A percentile compares a stretch with the other conserved stretches of the same genome.
phyloP scores from a whole-genome alignment of 2,888 invertebrate genomes.

The Oligia latruncula region DNA sequence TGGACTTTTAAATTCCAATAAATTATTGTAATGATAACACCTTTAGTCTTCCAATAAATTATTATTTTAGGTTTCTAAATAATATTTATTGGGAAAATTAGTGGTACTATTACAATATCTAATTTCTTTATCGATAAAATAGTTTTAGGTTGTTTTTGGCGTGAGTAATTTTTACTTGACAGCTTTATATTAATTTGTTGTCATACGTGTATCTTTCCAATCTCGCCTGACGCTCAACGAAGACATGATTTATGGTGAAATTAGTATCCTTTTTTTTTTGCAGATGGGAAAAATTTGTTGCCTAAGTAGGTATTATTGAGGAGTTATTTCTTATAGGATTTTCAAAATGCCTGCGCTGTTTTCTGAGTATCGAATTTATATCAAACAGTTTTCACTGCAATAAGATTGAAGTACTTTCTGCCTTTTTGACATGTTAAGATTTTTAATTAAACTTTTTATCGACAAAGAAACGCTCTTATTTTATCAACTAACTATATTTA shows the following conservation, averaged over 20 bases:
- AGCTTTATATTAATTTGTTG: background rate
- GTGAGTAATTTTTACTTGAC: background rate
- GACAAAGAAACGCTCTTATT: slow-evolving; percentile 51
- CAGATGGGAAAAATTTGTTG: no score
- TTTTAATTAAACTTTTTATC: slow-evolving; percentile 28
- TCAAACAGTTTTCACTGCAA: background rate
- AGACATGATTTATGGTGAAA: slow-evolving; percentile 12
- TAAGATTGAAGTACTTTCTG: background rate
- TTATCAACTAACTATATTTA: slow-evolving; percentile 58
- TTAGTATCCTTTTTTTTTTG: background rate
- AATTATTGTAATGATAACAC: slow-evolving; percentile 55
- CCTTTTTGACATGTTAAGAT: background rate
- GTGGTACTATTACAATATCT: slow-evolving; percentile 44
- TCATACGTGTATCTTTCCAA: background rate
- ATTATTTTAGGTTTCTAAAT: background rate
- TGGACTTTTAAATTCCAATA: slow-evolving; percentile 69
- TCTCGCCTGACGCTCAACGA: background rate
- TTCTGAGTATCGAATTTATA: background rate
- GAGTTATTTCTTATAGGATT: background rate
- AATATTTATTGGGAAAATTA: slow-evolving; percentile 22
- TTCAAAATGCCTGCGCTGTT: background rate
- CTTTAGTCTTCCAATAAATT: slow-evolving; percentile 33
- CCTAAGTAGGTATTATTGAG: no score
- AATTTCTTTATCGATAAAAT: slow-evolving; percentile 51
- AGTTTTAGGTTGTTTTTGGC: slow-evolving; percentile 19